Base-by-base conservation (phyloP, 1,140 invertebrate species). In the Neodiprion virginianus region DNA sequence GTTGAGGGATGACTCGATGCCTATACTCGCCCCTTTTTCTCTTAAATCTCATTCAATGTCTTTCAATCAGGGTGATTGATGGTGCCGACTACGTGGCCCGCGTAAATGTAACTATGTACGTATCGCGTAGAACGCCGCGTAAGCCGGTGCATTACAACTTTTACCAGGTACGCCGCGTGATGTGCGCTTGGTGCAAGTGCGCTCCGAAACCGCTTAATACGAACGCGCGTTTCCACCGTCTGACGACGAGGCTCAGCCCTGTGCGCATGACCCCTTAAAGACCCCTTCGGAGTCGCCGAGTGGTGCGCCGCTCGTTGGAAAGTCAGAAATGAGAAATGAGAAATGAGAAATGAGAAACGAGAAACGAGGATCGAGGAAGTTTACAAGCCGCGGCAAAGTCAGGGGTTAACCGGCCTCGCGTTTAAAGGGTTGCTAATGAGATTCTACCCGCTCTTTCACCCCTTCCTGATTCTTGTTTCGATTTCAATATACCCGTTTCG, bases 41-140 rank as follows among this genome's bases (percentile, higher is more conserved):
- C 77, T 77, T 77, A 76, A 81, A 83, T 78, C 79, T 80, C 83
- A 82, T 84, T 83, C 82, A 83, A 84, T 82, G 83, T 83, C 83
- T 82, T 82, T 83, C 81, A 84, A 83, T 83, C 81, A 81, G 75
- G 77, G 80, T 84, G 83, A 84, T 84, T 78, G 83, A 84, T 83
- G 83, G 80, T 77, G 74, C 74, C 72, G 61, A 65, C 17, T 65
- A 14, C 61, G 12, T 14, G 61, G 12, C 28, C 2, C 28, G 28
- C 28, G 28, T 40, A 40, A 40, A 40, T 40, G 28, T 40, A 40
- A 40, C 28, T 40, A 40, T 40, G 5, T 40, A 40, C 2, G 28
- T 17, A 17, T 8, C 8, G 7, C 4, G 53, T 61, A 61, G 4
- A 8, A 17, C 4, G n/a, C 53, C 53, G 11, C 0, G 28, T 61